Conservation (phyloP, 2,888 invertebrate species). For the Scaptomyza parva region DNA sequence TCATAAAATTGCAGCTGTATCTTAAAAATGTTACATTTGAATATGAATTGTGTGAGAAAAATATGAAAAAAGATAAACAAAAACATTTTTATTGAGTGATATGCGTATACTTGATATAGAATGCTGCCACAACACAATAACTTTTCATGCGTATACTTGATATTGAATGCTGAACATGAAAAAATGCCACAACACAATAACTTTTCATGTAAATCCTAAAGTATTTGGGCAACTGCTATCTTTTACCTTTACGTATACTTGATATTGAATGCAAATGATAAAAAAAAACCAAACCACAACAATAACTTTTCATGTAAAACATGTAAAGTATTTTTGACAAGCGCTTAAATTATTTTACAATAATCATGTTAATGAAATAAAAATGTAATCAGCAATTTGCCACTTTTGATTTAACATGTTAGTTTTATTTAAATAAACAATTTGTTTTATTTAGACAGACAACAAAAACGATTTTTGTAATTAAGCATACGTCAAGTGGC, state of each 20-base stretch:
- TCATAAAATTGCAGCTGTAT: not conserved
- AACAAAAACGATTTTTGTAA: constrained; percentile 33
- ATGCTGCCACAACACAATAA: not conserved
- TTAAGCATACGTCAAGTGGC: constrained; percentile 41
- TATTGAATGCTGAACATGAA: no score
- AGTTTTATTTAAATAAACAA: not conserved
- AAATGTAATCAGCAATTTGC: constrained; percentile 3
- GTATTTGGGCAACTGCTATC: no score
- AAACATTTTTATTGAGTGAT: no score
- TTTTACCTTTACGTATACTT: no score
- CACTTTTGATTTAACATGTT: constrained; percentile 7
- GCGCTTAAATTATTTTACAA: not conserved
- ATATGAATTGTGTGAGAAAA: no score
- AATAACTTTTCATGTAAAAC: not conserved
- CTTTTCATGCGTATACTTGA: no score
- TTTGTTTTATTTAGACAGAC: not conserved
- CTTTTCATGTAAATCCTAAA: no score
- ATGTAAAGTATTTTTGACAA: not conserved
- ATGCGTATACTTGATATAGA: no score
- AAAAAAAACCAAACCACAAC: not conserved
- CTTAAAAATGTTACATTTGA: not conserved
- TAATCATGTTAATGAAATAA: not conserved
- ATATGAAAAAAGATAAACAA: no score
- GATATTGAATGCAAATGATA: no score
- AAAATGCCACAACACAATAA: no score